Base-by-base conservation (phyloP, 2,113 vertebrate species). In the Alouatta palliata region DNA sequence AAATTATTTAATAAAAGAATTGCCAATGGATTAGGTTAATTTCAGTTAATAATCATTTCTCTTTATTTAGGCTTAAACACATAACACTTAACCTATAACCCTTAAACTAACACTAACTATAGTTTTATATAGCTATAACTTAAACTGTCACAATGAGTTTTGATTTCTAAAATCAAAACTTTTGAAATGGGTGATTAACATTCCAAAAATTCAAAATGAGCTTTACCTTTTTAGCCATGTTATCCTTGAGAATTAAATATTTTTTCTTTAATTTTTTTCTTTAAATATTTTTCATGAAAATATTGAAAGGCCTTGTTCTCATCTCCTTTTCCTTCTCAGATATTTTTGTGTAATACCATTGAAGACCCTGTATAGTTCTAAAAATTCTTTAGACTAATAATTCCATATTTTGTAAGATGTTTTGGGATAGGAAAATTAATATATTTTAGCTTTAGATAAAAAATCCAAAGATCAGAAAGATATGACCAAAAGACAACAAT, bases 241-340 rank as follows among this genome's bases (percentile, higher is more conserved):
- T 47, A 49, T 47, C 16, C 37, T 79, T 85, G 81, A 64, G 25
- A 86, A 23, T 58, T 80, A n/a, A 96, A 21, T 45, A 66, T 90
- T 88, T 94, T 64, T 75, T 45, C 37, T 14, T 89, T 52, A 85
- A 4, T 70, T 76, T 90, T 91, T 40, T 90, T 71, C 17, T 66
- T 86, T 40, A 30, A 54, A 68, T 52, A 0, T 85, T 86, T 87
- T 73, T 47, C 96, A 64, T 96, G 87, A 92, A 95, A 95, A 81
- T 88, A 91, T 40, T 54, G 25, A 92, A 71, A 66, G 16, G 2
- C 40, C 19, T 90, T 35, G 0, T 7, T 94, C 93, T 91, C 20
- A 16, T 82, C 49, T 82, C 1, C 49, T 95, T 95, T 81, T 35
- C 58, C 76, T 91, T 76, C 56, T 11, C n/a, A 17, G 12, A n/a